A percentile compares a stretch with the other conserved stretches of the same genome.
These are phyloP conservation scores for Rhagoletis zephyria DNA, from an alignment of 1,140 invertebrate species.

Conservation along the genomic window DNA sequence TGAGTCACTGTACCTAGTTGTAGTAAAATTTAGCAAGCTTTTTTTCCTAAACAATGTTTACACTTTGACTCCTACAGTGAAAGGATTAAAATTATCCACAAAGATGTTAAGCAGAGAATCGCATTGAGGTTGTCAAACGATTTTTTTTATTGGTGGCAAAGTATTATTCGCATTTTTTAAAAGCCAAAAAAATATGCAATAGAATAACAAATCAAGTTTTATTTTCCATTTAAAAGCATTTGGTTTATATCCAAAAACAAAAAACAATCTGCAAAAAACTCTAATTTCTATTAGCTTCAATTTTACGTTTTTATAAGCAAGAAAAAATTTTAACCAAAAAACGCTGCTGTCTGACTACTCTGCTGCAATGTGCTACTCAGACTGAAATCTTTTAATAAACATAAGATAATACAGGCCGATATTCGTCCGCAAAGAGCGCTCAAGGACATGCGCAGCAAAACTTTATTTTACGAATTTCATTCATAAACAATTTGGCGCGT, in stretches of 20 bases:
- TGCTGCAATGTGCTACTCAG: not conserved
- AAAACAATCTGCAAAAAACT: not conserved
- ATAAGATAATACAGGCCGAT: not conserved
- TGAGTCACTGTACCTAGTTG: no score
- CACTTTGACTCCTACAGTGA: no score
- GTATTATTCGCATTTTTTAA: no score
- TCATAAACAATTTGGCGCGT: constrained; percentile 52
- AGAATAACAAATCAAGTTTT: no score
- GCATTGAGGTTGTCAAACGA: no score
- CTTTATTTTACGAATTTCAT: constrained; percentile 24
- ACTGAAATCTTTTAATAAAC: not conserved
- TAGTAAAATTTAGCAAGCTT: no score
- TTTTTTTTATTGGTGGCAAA: no score
- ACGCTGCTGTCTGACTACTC: not conserved
- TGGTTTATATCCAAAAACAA: not conserved
- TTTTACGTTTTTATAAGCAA: not conserved
- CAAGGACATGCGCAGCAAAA: constrained; percentile 25
- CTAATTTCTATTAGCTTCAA: not conserved
- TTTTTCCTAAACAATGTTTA: no score
- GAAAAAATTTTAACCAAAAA: not conserved
- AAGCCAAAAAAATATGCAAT: no score
- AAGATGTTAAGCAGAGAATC: no score
- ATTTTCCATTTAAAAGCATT: no score
- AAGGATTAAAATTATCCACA: no score
- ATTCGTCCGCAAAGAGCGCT: not conserved